Evolutionary conservation across 2,888 invertebrate species (phyloP).

Genomic region (Coelogynopora nodosa): DNA sequence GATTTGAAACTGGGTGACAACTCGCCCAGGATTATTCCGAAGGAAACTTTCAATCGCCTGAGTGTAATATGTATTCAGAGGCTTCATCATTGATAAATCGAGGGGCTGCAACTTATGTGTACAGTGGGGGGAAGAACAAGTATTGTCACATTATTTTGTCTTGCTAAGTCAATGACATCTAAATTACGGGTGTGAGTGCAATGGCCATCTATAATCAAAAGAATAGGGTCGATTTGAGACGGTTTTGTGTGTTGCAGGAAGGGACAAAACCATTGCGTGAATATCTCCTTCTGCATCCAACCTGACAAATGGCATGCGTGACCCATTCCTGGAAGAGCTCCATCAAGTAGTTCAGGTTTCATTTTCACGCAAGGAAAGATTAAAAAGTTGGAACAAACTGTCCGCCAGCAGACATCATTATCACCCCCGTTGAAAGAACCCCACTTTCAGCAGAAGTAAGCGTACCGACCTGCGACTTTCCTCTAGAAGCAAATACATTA

Average conservation of each 20-base stretch:
- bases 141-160: no score
- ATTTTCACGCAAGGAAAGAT: background rate
- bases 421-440: background rate
- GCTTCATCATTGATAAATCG: no score
- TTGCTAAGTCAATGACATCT: background rate
- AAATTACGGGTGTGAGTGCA: background rate
- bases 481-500: background rate
- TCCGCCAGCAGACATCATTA: background rate
- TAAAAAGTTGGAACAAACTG: background rate
- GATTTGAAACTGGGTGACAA: no score
- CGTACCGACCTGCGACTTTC: background rate
- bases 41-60: no score
- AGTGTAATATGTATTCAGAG: no score
- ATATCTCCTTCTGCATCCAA: background rate
- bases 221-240: background rate
- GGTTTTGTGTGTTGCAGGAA: background rate
- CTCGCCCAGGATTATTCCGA: no score
- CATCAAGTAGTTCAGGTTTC: background rate
- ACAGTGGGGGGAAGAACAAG: no score
- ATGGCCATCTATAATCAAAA: background rate
- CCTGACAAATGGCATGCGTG: background rate
- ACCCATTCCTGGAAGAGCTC: background rate
- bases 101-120: no score
- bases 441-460: background rate
- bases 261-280: background rate